phyloP scores from a whole-genome alignment of 2,113 vertebrate species.

The Arenaria interpres region DNA sequence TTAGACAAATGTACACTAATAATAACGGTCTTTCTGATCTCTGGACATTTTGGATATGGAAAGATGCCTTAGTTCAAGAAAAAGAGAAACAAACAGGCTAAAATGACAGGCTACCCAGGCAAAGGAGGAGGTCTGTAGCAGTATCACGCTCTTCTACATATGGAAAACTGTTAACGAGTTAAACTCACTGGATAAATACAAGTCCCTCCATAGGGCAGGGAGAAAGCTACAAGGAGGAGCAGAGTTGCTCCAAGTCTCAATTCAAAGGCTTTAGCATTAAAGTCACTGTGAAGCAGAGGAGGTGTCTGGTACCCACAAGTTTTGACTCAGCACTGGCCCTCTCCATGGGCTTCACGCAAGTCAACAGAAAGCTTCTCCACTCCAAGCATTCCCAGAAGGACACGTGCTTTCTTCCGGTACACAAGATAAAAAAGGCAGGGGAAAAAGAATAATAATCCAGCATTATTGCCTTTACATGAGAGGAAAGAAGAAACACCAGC shows the following conservation, averaged over 20 bases:
- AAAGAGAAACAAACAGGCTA: not conserved
- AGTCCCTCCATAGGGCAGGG: not conserved
- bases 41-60: rapidly evolving
- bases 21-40: not conserved
- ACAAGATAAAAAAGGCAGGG: not conserved
- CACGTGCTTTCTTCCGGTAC: not conserved
- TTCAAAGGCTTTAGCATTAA: not conserved
- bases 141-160: rapidly evolving
- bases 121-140: not conserved
- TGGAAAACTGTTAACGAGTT: not conserved
- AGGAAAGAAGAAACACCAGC: not conserved
- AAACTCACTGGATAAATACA: not conserved
- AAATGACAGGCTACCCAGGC: not conserved
- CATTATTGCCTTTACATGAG: not conserved
- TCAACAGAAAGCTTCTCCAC: not conserved
- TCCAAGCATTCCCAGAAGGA: not conserved
- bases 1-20: not conserved
- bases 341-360: not conserved
- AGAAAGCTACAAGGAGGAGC: not conserved
- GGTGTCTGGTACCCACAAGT: not conserved
- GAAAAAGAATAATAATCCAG: not conserved
- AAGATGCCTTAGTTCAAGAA: not conserved
- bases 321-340: not conserved
- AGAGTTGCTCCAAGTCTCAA: not conserved
- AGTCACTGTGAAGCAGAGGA: not conserved